Evolutionary conservation across 2,797 vertebrate species (phyloP), one percentile per base, ranked within the genome.

Genomic region (Nothura maculosa): DNA sequence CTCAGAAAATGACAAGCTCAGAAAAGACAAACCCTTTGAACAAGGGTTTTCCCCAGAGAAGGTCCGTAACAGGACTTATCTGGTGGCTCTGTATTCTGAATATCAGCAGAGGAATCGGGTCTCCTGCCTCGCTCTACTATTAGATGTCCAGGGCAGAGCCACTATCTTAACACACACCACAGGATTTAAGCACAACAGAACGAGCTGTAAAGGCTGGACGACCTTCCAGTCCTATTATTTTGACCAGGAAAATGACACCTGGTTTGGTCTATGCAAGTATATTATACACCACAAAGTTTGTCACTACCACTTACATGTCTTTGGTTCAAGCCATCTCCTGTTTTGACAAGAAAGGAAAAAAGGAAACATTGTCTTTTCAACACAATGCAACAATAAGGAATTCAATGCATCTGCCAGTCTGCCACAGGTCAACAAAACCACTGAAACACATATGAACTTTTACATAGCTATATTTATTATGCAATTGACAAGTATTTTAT

Each of bases 391-490:
- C 27, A 36, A 4, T 52, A 89, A 90, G 81, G 54, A 38, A 74
- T 85, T 92, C 45, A 13, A 16, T 50, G 69, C 67, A 64, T 61
- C 61, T 36, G 25, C 48, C 77, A 82, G 28, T 24, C 64, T 43
- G 58, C 32, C 16, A n/a, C n/a, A n/a, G 64, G 54, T 78, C 93
- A 97, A 74, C 69, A 95, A 84, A 97, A 87, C 90, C 64, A 52
- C 90, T 42, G 61, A 69, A 94, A 76, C 81, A 57, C 50, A 60
- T 62, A 47, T 87, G 93, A 96, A 96, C 86, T 77, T 86, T 34
- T 78, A 47, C 80, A 79, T 5, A 58, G 77, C 80, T 18, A 6
- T 90, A 92, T 89, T 93, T 89, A 93, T 90, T 86, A 91, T 68
- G 69, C 58, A 92, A 67, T 85, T 42, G 84, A 40, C 85, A 85